Conservation (phyloP, 2,888 invertebrate genomes). For the Oligia fasciuncula region DNA sequence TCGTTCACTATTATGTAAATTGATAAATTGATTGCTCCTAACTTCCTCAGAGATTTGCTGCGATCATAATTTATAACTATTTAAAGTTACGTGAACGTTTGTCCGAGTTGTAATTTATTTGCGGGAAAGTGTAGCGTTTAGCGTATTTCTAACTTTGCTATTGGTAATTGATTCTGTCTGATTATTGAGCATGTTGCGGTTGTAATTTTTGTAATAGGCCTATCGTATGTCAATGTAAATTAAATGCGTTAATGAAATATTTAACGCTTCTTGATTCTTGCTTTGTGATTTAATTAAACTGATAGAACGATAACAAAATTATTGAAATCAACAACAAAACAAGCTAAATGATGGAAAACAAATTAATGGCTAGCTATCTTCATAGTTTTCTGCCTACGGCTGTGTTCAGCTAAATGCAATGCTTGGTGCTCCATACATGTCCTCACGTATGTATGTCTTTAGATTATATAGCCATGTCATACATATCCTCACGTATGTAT, state of each 20-base stretch:
- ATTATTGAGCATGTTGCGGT: not conserved
- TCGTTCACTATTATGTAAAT: slow-evolving; percentile 65
- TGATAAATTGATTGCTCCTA: slow-evolving; percentile 66
- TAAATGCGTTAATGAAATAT: not conserved
- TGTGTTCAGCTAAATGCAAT: not conserved
- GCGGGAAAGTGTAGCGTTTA: slow-evolving; percentile 46
- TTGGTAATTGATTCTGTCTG: slow-evolving; percentile 18
- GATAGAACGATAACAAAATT: not conserved
- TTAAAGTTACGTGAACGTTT: slow-evolving; percentile 51
- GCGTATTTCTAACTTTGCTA: slow-evolving; percentile 12
- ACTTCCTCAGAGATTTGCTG: slow-evolving; percentile 49
- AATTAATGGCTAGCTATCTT: not conserved
- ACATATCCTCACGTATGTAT: not conserved
- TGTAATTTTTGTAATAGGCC: not conserved
- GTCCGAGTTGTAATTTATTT: slow-evolving; percentile 39
- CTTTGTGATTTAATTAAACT: not conserved
- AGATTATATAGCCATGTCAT: too few relatives aligned
- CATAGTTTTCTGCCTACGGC: not conserved
- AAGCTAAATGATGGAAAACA: not conserved
- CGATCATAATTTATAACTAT: slow-evolving; percentile 50
- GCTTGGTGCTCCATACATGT: not conserved
- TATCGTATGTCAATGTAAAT: not conserved
- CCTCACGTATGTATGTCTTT: not conserved
- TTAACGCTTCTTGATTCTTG: not conserved
- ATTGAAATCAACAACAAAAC: not conserved